A percentile compares a stretch with the other conserved stretches of the same genome.
Conservation (phyloP, 2,113 vertebrate genomes). For the Phylloscopus trochilus region DNA sequence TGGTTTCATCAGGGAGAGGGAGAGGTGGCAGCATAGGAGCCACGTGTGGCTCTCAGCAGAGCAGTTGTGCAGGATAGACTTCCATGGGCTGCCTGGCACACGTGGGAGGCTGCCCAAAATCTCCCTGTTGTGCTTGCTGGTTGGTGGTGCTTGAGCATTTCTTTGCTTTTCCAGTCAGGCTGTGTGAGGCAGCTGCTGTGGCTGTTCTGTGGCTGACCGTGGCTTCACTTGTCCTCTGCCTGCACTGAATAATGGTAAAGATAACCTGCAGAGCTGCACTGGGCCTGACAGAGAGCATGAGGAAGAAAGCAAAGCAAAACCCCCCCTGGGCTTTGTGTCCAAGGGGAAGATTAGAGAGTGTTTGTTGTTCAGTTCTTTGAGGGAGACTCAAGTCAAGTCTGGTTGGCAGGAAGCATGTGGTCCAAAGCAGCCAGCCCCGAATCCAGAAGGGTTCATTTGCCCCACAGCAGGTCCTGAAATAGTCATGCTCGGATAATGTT, state of each 20-base stretch:
- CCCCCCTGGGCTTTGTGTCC: not conserved
- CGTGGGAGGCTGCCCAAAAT: not conserved
- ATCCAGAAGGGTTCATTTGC: not conserved
- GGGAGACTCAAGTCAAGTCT: not conserved
- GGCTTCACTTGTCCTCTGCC: too few relatives aligned
- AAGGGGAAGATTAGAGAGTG: not conserved
- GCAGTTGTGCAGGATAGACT: not conserved
- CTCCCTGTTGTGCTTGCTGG: not conserved
- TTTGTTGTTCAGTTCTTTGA: not conserved
- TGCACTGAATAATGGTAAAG: not conserved
- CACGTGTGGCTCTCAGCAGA: not conserved
- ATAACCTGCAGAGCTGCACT: not conserved
- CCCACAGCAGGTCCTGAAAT: not conserved
- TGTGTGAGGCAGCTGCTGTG: not conserved
- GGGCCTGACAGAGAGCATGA: not conserved
- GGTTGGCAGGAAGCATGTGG: rapidly evolving
- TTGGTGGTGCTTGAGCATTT: too few relatives aligned
- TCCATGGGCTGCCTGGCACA: not conserved
- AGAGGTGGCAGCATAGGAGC: not conserved
- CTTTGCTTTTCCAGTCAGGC: not conserved
- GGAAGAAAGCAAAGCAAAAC: not conserved
- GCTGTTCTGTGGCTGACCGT: not conserved
- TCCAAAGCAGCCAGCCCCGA: not conserved
- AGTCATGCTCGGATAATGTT: not conserved
- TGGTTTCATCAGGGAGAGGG: rapidly evolving